These are phyloP conservation scores for Acromyrmex echinatior DNA, from an alignment of 1,140 invertebrate species.

Conservation along the genomic window DNA sequence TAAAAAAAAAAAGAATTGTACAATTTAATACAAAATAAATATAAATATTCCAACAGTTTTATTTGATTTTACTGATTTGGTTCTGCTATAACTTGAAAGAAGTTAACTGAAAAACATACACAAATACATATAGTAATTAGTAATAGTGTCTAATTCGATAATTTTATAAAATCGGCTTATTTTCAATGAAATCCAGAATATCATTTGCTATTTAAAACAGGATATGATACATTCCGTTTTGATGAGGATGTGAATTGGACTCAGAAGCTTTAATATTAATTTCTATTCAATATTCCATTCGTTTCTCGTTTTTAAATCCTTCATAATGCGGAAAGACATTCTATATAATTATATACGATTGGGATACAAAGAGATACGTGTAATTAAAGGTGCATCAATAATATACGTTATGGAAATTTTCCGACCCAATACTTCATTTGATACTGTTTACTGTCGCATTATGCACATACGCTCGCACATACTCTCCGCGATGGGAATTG, in stretches of 20 bases:
- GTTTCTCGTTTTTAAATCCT: neutral
- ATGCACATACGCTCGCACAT: neutral
- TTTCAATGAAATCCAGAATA: neutral
- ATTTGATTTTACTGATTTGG: too few species aligned
- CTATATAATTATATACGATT: slow-evolving; percentile 2
- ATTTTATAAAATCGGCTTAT: slow-evolving; percentile 2
- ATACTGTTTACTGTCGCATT: slow-evolving; percentile 1
- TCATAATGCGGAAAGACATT: slow-evolving; percentile 2
- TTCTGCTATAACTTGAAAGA: too few species aligned
- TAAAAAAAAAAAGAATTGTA: too few species aligned
- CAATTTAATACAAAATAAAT: too few species aligned
- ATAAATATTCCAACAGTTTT: too few species aligned
- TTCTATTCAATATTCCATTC: neutral
- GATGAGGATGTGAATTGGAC: neutral
- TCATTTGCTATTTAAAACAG: neutral
- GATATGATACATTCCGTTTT: neutral
- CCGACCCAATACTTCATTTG: neutral
- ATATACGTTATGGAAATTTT: slow-evolving; percentile 41
- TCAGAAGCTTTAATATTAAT: slow-evolving; percentile 1
- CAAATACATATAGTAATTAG: neutral
- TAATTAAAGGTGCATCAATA: slow-evolving; percentile 29
- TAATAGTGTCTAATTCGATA: neutral
- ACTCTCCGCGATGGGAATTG: neutral
- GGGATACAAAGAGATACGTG: neutral
- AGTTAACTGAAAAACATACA: too few species aligned